phyloP scores from a whole-genome alignment of 2,888 invertebrate genomes.

The Parnassius orleans region DNA sequence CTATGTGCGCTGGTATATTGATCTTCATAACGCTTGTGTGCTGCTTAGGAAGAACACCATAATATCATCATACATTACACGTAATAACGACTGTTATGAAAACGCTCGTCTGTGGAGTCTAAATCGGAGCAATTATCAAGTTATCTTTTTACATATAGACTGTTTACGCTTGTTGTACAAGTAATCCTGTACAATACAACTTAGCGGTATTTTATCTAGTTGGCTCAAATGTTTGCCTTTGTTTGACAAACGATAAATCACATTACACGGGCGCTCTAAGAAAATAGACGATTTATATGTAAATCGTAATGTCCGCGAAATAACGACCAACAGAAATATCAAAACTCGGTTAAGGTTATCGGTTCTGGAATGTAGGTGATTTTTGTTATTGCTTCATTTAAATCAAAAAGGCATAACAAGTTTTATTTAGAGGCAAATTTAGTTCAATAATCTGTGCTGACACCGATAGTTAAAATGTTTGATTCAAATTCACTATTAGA shows the following conservation, averaged over 20 bases:
- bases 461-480: too few species aligned
- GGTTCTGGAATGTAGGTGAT: conserved; percentile 25
- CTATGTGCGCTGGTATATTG: too few species aligned
- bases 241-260: conserved; percentile 24
- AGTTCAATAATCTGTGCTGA: too few species aligned
- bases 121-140: conserved; percentile 9
- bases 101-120: conserved; percentile 18
- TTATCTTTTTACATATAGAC: conserved; percentile 8
- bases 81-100: background rate
- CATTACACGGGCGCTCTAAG: conserved; percentile 24
- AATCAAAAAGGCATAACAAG: conserved; percentile 3
- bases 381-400: conserved; percentile 13
- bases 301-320: conserved; percentile 46
- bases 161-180: conserved; percentile 5
- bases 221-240: conserved; percentile 16
- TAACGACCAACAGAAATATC: conserved; percentile 34
- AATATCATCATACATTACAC: too few species aligned
- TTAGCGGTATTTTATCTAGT: conserved; percentile 11
- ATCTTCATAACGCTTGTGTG: too few species aligned
- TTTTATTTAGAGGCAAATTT: too few species aligned
- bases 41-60: too few species aligned
- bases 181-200: conserved; percentile 12
- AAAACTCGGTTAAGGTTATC: conserved; percentile 31
- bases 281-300: conserved; percentile 50
- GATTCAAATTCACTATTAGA: too few species aligned